Percentiles rank a stretch among this genome's conserved stretches.
Evolutionary conservation across 2,797 vertebrate species (phyloP).

Genomic region (Capromys pilorides): DNA sequence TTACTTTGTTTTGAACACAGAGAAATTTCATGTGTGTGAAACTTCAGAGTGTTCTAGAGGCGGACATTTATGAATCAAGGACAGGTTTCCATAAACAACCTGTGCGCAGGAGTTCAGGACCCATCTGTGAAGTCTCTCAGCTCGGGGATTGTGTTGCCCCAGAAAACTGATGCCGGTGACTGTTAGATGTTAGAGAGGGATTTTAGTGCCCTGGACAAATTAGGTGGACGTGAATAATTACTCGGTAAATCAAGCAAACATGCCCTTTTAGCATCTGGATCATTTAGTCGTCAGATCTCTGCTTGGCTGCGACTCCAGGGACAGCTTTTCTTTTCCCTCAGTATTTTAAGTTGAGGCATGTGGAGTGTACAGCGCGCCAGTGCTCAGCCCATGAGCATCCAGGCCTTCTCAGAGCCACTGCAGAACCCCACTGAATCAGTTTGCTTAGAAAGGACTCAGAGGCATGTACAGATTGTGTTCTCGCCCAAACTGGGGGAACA

Average conservation of each 20-base stretch:
- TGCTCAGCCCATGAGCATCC: not conserved
- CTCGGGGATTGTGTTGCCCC: not conserved
- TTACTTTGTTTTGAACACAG: constrained; percentile 60
- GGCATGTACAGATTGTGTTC: fast-evolving
- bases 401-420: not conserved
- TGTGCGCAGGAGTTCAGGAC: not conserved
- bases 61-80: constrained; percentile 4
- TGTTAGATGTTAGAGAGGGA: not conserved
- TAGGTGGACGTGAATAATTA: not conserved
- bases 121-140: not conserved
- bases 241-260: not conserved
- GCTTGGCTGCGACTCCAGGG: constrained; percentile 17
- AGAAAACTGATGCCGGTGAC: not conserved
- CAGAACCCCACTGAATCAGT: not conserved
- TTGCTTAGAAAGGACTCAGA: not conserved
- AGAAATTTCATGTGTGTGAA: constrained; percentile 12
- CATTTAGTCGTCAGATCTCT: constrained; percentile 24
- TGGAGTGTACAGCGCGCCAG: not conserved
- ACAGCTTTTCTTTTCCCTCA: not conserved
- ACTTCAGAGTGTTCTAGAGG: not conserved
- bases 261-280: not conserved
- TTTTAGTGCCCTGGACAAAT: not conserved
- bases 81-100: not conserved
- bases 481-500: not conserved
- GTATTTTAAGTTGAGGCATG: not conserved